These are phyloP conservation scores for Coelinius sp. DNA, from an alignment of 2,888 invertebrate species.

Conservation along the genomic window DNA sequence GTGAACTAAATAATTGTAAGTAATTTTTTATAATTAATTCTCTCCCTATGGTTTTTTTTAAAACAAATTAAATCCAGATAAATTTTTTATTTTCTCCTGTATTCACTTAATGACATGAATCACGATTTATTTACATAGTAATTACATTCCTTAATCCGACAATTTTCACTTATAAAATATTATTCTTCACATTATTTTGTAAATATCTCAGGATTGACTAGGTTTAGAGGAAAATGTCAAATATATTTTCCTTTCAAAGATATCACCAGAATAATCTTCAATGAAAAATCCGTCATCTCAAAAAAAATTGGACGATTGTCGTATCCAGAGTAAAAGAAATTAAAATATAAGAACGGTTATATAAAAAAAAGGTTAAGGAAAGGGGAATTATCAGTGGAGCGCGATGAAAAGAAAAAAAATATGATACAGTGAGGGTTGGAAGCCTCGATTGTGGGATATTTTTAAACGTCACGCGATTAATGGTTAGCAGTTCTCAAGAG, in stretches of 20 bases:
- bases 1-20: conserved; percentile 2
- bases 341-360: not conserved
- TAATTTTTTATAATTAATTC: no score
- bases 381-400: not conserved
- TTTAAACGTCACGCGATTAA: conserved; percentile 34
- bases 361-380: not conserved
- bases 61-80: not conserved
- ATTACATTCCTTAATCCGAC: no score
- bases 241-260: no score
- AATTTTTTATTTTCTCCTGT: not conserved
- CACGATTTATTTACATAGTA: conserved; percentile 45
- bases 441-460: conserved; percentile 28
- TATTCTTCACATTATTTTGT: no score
- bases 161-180: no score
- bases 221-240: no score
- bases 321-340: not conserved
- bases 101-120: not conserved
- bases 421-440: not conserved
- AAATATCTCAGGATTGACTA: no score
- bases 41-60: no score
- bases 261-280: no score
- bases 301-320: conserved; percentile 7
- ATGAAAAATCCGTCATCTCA: not conserved
- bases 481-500: conserved; percentile 14
- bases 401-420: not conserved